phyloP scores from a whole-genome alignment of 2,797 vertebrate genomes.

The Diceros bicornis region DNA sequence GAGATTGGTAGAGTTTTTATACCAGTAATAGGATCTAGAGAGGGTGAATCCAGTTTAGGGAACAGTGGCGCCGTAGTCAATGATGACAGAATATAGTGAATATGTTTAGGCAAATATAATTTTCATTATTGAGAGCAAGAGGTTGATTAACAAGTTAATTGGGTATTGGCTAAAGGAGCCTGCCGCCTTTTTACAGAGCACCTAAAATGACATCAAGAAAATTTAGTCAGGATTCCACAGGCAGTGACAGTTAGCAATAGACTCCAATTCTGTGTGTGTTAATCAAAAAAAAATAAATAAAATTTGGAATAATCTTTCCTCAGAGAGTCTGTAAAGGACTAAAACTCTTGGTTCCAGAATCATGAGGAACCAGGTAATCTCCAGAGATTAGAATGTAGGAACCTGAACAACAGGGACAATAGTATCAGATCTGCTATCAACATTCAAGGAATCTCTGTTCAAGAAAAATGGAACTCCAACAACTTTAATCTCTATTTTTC shows the following conservation, averaged over 20 bases:
- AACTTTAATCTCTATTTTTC: neutral
- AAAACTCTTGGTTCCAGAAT: neutral
- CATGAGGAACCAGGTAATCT: neutral
- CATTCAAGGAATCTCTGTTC: neutral
- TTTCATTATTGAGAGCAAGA: neutral
- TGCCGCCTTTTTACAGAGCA: neutral
- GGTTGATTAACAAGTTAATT: neutral
- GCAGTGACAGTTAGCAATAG: neutral
- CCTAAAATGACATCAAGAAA: neutral
- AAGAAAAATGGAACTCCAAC: neutral
- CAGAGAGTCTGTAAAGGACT: slow-evolving; percentile 24
- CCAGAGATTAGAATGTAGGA: neutral
- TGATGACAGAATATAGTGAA: neutral
- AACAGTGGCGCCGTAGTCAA: neutral
- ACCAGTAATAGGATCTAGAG: neutral
- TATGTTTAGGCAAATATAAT: neutral
- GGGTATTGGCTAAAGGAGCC: neutral
- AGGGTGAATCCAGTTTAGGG: neutral
- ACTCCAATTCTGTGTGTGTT: neutral
- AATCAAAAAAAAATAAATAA: neutral
- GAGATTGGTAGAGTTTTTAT: neutral
- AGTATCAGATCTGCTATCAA: neutral
- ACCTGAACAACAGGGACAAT: neutral
- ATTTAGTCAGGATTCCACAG: neutral
- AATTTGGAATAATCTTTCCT: neutral